Percentiles rank a stretch among this genome's conserved stretches.
These are phyloP conservation scores for Pedetes capensis DNA, from an alignment of 2,113 vertebrate species.

Conservation along the genomic window DNA sequence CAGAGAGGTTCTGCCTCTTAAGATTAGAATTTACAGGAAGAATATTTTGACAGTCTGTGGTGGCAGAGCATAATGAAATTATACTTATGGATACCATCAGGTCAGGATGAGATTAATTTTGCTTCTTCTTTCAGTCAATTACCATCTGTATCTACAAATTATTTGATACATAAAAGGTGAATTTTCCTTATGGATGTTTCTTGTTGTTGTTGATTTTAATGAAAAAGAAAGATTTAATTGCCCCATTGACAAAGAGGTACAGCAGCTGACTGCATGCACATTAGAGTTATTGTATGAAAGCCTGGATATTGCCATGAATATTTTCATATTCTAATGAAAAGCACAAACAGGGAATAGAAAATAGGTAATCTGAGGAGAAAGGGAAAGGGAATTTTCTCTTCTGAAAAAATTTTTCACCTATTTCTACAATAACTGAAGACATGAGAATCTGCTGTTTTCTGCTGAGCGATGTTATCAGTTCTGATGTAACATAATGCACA, in stretches of 20 bases:
- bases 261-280: slow-evolving; percentile 60
- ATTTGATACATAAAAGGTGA: slow-evolving; percentile 27
- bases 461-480: slow-evolving; percentile 18
- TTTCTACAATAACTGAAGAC: slow-evolving; percentile 85
- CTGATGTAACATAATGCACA: background rate
- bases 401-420: slow-evolving; percentile 43
- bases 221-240: slow-evolving; percentile 65
- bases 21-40: slow-evolving; percentile 66
- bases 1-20: slow-evolving; percentile 64
- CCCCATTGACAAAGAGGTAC: slow-evolving; percentile 64
- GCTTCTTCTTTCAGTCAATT: slow-evolving; percentile 58
- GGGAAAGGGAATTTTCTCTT: slow-evolving; percentile 70
- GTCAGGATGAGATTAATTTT: slow-evolving; percentile 69
- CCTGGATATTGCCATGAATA: slow-evolving; percentile 87
- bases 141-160: slow-evolving; percentile 53
- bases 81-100: slow-evolving; percentile 50
- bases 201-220: slow-evolving; percentile 60
- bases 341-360: slow-evolving; percentile 83
- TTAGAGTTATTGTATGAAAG: slow-evolving; percentile 79
- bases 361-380: slow-evolving; percentile 79
- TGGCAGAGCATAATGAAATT: slow-evolving; percentile 54
- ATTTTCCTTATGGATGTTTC: slow-evolving; percentile 56
- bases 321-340: slow-evolving; percentile 85
- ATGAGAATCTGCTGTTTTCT: slow-evolving; percentile 82
- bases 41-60: slow-evolving; percentile 57